These are phyloP conservation scores for Agrilus biguttatus DNA, from an alignment of 2,888 invertebrate species.

Conservation along the genomic window DNA sequence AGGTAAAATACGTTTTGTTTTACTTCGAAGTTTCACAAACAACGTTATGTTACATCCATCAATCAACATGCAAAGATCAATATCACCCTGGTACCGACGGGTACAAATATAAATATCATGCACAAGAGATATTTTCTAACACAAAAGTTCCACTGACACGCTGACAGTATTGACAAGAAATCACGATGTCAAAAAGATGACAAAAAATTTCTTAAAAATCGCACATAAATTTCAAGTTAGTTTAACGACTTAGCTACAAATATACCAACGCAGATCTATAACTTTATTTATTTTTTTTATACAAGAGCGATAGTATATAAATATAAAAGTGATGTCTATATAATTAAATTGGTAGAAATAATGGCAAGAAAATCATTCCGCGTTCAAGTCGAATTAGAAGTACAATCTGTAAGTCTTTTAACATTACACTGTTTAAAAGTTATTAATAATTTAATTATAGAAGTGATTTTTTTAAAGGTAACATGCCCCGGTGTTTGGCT, in stretches of 20 bases:
- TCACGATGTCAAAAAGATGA: slow-evolving; percentile 1
- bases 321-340: not conserved
- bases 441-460: not conserved
- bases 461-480: slow-evolving; percentile 33
- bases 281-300: not conserved
- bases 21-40: too few species aligned
- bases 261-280: not conserved
- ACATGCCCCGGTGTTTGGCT: slow-evolving; percentile 80
- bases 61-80: too few species aligned
- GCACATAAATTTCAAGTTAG: not conserved
- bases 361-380: slow-evolving; percentile 37
- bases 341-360: not conserved
- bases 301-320: too few species aligned
- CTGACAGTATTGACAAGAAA: too few species aligned
- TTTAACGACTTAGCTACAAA: too few species aligned
- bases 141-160: too few species aligned
- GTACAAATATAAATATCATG: too few species aligned
- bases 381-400: slow-evolving; percentile 41
- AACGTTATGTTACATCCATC: too few species aligned
- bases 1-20: too few species aligned
- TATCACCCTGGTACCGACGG: too few species aligned
- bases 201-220: slow-evolving; percentile 2
- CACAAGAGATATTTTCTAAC: too few species aligned
- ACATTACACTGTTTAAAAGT: slow-evolving; percentile 5
- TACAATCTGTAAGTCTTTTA: slow-evolving; percentile 36